Evolutionary conservation across 2,113 vertebrate species (phyloP).

Genomic region (Forbesichthys papilliferus): DNA sequence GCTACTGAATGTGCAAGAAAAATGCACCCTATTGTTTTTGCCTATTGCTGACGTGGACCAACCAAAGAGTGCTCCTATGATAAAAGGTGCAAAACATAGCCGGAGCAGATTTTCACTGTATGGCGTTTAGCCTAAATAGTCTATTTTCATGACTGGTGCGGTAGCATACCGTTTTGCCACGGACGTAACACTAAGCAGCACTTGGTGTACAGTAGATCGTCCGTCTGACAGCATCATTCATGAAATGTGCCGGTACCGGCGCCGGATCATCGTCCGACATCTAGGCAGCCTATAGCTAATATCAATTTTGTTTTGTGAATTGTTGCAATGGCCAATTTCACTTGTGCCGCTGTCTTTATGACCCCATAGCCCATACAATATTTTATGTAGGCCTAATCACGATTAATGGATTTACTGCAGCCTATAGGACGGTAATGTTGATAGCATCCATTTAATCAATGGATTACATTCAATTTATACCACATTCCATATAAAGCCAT

Average conservation of each 20-base stretch:
- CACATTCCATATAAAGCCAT: background rate
- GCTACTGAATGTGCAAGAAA: slow-evolving; percentile 14
- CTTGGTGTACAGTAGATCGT: background rate
- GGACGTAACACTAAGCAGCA: background rate
- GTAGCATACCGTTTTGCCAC: slow-evolving; percentile 10
- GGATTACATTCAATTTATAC: slow-evolving; percentile 2
- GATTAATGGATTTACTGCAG: background rate
- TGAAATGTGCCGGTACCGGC: slow-evolving; percentile 20
- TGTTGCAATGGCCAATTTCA: slow-evolving; percentile 8
- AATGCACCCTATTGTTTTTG: slow-evolving; percentile 15
- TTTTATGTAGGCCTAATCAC: background rate
- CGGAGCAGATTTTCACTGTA: slow-evolving; percentile 27
- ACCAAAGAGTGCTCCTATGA: slow-evolving; percentile 20
- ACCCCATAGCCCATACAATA: background rate
- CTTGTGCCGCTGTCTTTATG: background rate
- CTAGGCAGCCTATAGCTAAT: background rate
- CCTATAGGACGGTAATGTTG: background rate
- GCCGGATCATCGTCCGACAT: background rate
- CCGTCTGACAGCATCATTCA: slow-evolving; percentile 15
- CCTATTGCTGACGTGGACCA: slow-evolving; percentile 53
- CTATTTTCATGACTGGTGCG: slow-evolving; percentile 39
- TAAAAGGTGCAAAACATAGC: slow-evolving; percentile 38
- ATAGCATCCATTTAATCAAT: background rate
- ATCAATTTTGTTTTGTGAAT: slow-evolving; percentile 17
- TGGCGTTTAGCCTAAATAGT: background rate